A percentile compares a stretch with the other conserved stretches of the same genome.
phyloP scores from a whole-genome alignment of 1,140 invertebrate genomes.

The Mycetomoellerius zeteki region DNA sequence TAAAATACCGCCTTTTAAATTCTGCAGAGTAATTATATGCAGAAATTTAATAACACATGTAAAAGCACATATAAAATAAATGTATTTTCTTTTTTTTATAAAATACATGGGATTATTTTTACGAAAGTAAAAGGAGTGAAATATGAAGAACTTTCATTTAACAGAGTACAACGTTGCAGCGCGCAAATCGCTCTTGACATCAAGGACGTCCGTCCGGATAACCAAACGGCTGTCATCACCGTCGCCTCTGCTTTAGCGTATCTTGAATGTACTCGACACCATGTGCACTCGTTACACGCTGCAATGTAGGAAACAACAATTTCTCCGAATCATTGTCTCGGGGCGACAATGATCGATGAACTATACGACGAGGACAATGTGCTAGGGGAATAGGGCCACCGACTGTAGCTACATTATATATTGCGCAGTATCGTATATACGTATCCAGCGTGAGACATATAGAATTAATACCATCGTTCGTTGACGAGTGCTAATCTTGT shows the following conservation, averaged over 20 bases:
- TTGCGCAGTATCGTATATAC: constrained; percentile 7
- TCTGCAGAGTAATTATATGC: background rate
- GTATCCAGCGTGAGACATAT: background rate
- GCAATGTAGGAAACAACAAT: constrained; percentile 53
- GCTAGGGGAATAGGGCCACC: constrained; percentile 27
- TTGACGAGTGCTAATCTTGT: background rate
- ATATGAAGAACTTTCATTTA: constrained; percentile 26
- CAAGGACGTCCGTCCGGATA: constrained; percentile 9
- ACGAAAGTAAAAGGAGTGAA: background rate
- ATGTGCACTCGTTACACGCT: constrained; percentile 42
- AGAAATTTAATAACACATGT: background rate
- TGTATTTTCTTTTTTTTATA: background rate
- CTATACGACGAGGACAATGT: constrained; percentile 47
- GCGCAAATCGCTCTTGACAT: constrained; percentile 5
- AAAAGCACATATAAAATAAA: background rate
- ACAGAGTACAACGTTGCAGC: background rate
- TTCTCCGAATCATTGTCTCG: constrained; percentile 61
- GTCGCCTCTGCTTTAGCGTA: background rate
- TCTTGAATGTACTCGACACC: constrained; percentile 26
- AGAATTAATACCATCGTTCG: background rate
- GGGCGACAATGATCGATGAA: constrained; percentile 72
- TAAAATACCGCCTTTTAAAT: background rate
- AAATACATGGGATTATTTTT: background rate
- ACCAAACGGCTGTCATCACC: constrained; percentile 28
- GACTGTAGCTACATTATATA: constrained; percentile 38